Evolutionary conservation across 30 jellyfish, hydroid and myxozoan genomes (phyloP), one percentile per base, ranked within the genome.

Genomic region (Pseudorhiza aurosa): DNA sequence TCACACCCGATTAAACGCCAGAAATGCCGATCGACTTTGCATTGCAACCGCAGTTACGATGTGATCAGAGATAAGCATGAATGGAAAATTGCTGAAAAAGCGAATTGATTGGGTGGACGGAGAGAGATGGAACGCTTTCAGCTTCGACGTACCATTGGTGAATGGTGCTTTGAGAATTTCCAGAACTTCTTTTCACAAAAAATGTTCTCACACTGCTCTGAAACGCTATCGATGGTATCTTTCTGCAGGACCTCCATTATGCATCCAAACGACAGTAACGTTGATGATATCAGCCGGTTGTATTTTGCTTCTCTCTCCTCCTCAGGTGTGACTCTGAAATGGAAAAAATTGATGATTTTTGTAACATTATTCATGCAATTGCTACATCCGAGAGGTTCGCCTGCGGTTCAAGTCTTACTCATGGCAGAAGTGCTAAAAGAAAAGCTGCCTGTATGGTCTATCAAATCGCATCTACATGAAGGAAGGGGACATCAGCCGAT

Each of bases 291-390:
- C 11, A 60, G 60, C 26, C 96, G 33, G 53, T 63, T 68, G 83
- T 67, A 91, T 64, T 91, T 85, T 14, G 96, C 87, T 64, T 91
- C 98, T 55, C 98, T 69, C 72, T 91, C 98, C 82, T 91, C 98
- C 8, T 67, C 86, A 39, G 98, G 98, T 0, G 74, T 65, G 36
- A 71, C 76, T 65, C 98, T 91, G 58, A 58, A 82, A 58, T 8
- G 17, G 56, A 30, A 67, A n/a, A n/a, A n/a, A n/a, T n/a, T n/a
- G n/a, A n/a, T n/a, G n/a, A n/a, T n/a, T n/a, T n/a, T n/a, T n/a
- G n/a, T n/a, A n/a, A n/a, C n/a, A n/a, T n/a, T n/a, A n/a, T n/a
- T n/a, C n/a, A n/a, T n/a, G n/a, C n/a, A n/a, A n/a, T n/a, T n/a
- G n/a, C n/a, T n/a, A n/a, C n/a, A n/a, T n/a, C n/a, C n/a, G n/a